Evolutionary conservation across 2,888 invertebrate species (phyloP), one percentile per base, ranked within the genome.

Genomic region (Labia minor): DNA sequence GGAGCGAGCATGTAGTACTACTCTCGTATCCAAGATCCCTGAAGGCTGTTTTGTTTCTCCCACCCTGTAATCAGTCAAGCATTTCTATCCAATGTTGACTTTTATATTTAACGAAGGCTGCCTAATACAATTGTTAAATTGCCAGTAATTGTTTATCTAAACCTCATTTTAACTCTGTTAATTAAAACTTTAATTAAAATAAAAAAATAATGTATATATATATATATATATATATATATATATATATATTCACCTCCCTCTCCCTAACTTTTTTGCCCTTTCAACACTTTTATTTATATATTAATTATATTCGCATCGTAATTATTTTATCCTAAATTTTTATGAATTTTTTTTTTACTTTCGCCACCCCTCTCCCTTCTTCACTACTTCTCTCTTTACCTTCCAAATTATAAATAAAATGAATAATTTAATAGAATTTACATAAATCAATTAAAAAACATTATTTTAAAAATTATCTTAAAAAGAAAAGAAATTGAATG

Each of bases 111-210:
- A 49, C 49, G 3, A 49, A 49, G n/a, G n/a, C 49, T 14, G 2
- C 49, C 16, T n/a, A 49, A 49, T 49, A 49, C 49, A 49, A 49
- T 49, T 49, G 49, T 49, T 49, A 16, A 49, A 49, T 49, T 49
- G 49, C 49, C 49, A 49, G 49, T 49, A 49, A 49, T 49, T 49
- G 49, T 49, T 49, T 49, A 49, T 49, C 49, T 49, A 49, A 49
- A 49, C 49, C n/a, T 49, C 49, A 49, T 49, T 49, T 49, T 49
- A 49, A 49, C 49, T 49, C 49, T n/a, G 49, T 49, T 49, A 49
- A 49, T 49, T 49, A 49, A 49, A 14, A 49, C 49, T 49, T 49
- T 49, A 49, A 49, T 49, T 49, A 3, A 49, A 49, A 49, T 49
- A 3, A 8, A 8, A 26, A 26, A 3, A 6, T 26, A 8, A 8